Evolutionary conservation across 2,888 invertebrate genomes (phyloP), one percentile per base, ranked within the genome.

Genomic region (Chrysomela aeneicollis): DNA sequence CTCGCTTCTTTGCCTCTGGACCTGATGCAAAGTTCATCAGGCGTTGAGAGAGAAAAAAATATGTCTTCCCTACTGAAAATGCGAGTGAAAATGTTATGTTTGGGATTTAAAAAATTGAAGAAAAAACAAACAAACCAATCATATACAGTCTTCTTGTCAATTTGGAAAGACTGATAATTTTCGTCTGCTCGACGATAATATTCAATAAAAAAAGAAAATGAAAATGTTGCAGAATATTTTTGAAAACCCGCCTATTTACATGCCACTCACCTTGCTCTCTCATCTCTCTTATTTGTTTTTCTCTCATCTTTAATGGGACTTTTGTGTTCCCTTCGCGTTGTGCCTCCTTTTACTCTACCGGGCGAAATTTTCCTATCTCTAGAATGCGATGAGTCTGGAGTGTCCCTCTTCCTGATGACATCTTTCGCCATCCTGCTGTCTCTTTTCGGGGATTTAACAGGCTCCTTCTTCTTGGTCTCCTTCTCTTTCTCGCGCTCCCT

Each of bases 271-370:
- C 83, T 86, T 12, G 76, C 78, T 81, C 84, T 85, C 71, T 84
- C 89, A 74, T 85, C 86, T 64, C 79, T 77, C 70, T 81, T 82
- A 63, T 81, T 81, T 26, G 76, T 65, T 60, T 78, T 76, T 30
- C 81, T 77, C 54, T 82, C 84, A 54, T 87, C 86, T 74, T 85
- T 84, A 65, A 84, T 82, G 26, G 79, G 79, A 68, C 78, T 81
- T 66, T 79, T 81, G 60, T 81, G 77, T 57, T 77, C 77, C 51
- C 79, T 73, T n/a, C 78, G 73, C 21, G 71, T 76, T 52, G 75
- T 74, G 54, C 74, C 73, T n/a, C 70, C 74, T 63, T 80, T 78
- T 26, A 78, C 74, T 58, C 79, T 73, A 57, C 72, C 75, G 1
- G 81, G 81, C 2, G 82, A 79, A 3, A 71, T 51, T 71, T 81